A percentile compares a stretch with the other conserved stretches of the same genome.
phyloP scores from a whole-genome alignment of 2,888 invertebrate genomes.

The Agrotis exclamationis region DNA sequence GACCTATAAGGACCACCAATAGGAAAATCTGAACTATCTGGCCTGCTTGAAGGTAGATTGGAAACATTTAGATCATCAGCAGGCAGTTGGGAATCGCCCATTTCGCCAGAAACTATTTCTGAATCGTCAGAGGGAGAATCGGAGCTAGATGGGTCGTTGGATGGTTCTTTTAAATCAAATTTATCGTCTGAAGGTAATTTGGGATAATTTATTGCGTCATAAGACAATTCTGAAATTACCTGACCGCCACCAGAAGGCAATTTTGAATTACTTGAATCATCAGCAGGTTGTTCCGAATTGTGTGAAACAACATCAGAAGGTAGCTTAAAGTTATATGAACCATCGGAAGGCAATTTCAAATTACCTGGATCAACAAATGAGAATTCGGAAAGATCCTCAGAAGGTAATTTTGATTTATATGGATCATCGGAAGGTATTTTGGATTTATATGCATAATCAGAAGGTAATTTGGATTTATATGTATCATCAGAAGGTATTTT shows the following conservation, averaged over 20 bases:
- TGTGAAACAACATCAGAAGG: background rate
- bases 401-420: background rate
- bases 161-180: background rate
- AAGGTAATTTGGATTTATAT: background rate
- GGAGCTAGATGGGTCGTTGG: background rate
- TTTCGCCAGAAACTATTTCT: background rate
- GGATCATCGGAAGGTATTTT: background rate
- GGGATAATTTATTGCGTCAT: no score
- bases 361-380: background rate
- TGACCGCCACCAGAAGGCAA: background rate
- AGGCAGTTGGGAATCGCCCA: background rate
- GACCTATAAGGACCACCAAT: conserved; percentile 1
- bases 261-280: background rate
- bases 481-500: background rate
- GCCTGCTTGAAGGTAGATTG: background rate
- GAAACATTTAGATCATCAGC: background rate
- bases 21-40: background rate
- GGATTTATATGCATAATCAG: background rate
- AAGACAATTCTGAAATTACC: background rate
- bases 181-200: background rate
- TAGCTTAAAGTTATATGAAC: no score
- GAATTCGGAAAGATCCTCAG: background rate
- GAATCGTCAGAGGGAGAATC: background rate
- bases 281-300: background rate
- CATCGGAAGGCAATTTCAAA: background rate